Evolutionary conservation across 2,888 invertebrate species (phyloP), one percentile per base, ranked within the genome.

Genomic region (Xylota segnis): DNA sequence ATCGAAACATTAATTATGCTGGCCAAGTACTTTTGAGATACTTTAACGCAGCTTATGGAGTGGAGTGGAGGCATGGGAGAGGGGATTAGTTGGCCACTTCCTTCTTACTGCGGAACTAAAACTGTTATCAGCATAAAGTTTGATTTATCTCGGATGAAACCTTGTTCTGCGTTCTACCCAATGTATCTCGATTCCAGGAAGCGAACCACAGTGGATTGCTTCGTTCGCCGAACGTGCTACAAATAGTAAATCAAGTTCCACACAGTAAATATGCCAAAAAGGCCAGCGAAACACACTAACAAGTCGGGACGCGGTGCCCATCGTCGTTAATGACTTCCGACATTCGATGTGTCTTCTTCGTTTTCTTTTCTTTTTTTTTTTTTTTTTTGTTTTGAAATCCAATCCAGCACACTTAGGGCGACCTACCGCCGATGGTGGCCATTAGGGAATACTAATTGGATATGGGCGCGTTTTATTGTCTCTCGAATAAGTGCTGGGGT

Each of bases 361-460:
- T n/a, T n/a, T n/a, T n/a, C n/a, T n/a, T n/a, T n/a, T n/a, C n/a
- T n/a, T 72, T 71, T 52, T n/a, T n/a, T 40, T 59, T 58, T 72
- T 29, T 37, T 16, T 29, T 32, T 43, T 47, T 58, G 54, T 47
- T 72, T 71, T 52, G 56, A 76, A 75, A 77, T 63, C 56, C 71
- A 76, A 82, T 76, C 66, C 68, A 72, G 29, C 0, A 40, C 43
- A 47, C 72, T n/a, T 40, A 45, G 29, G 59, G 58, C 45, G n/a
- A 54, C 23, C 14, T 50, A 32, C 66, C 5, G 16, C 18, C 27
- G 34, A 27, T 37, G 50, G 52, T 43, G 52, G 63, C 63, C 81
- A 81, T 81, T 65, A 71, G 75, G 70, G 84, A 84, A 84, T 84
- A 84, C 84, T 84, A 84, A 84, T 84, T 81, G 81, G 65, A 58